Conservation (phyloP, 1,140 invertebrate species). For the Listronotus bonariensis region DNA sequence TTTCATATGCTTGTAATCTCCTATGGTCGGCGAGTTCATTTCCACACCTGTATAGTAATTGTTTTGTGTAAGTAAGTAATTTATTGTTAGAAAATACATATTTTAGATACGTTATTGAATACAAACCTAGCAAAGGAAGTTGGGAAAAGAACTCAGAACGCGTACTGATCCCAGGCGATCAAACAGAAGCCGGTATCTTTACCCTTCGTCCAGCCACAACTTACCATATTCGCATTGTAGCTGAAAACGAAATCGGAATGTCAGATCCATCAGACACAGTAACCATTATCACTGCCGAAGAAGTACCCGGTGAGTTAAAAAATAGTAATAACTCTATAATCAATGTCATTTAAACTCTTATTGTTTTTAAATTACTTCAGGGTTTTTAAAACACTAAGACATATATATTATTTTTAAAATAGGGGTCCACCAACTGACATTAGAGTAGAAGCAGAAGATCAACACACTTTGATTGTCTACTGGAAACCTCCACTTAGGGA, state of each 20-base stretch:
- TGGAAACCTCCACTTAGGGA: conserved; percentile 91
- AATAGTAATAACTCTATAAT: no score
- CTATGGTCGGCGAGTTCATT: no score
- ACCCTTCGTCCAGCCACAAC: conserved; percentile 89
- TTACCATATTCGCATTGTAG: conserved; percentile 90
- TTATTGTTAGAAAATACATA: no score
- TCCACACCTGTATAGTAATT: not conserved
- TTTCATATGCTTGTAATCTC: not conserved
- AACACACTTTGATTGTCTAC: conserved; percentile 87
- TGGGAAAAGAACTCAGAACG: conserved; percentile 84
- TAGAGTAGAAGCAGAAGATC: conserved; percentile 87
- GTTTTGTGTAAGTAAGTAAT: not conserved
- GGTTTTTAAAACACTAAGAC: not conserved
- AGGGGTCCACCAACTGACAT: conserved; percentile 82
- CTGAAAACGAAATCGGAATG: conserved; percentile 91
- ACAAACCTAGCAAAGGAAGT: conserved; percentile 86
- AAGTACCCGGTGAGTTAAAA: conserved; percentile 66
- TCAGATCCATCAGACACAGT: conserved; percentile 91
- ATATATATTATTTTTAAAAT: not conserved
- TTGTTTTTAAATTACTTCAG: not conserved
- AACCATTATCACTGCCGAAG: conserved; percentile 92
- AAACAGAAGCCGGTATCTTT: conserved; percentile 85
- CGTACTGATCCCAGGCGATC: conserved; percentile 82
- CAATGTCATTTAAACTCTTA: not conserved
- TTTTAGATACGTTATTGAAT: conserved; percentile 85